phyloP scores from a whole-genome alignment of 2,113 vertebrate genomes.

The Meriones unguiculatus region DNA sequence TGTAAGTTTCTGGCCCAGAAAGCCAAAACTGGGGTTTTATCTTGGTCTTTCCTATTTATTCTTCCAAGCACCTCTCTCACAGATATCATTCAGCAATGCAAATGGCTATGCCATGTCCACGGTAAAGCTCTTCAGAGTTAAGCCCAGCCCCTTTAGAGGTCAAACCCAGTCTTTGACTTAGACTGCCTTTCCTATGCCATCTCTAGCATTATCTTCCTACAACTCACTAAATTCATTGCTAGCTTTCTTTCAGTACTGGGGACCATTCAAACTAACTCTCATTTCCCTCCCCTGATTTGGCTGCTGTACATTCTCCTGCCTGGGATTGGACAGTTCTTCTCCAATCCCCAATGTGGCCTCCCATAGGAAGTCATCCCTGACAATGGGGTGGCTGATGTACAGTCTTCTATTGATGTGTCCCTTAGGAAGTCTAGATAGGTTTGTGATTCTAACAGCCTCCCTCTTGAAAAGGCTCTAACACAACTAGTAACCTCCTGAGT shows the following conservation, averaged over 20 bases:
- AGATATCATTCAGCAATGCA: background rate
- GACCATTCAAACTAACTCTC: background rate
- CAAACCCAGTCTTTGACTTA: background rate
- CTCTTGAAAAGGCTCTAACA: slow-evolving; percentile 60
- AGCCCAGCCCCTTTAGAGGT: background rate
- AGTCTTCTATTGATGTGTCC: background rate
- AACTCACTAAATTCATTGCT: background rate
- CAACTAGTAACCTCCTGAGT: slow-evolving; percentile 66
- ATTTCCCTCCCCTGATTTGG: background rate
- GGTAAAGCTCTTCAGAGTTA: background rate
- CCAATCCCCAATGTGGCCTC: background rate
- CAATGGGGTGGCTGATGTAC: background rate
- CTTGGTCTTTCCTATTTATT: background rate
- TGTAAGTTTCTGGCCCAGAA: background rate
- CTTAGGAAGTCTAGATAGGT: slow-evolving; percentile 33
- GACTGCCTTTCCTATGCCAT: background rate
- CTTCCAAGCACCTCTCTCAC: background rate
- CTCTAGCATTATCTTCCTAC: background rate
- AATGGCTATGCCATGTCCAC: background rate
- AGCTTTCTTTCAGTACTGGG: background rate
- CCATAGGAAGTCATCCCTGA: background rate
- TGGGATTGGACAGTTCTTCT: background rate
- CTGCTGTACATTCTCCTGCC: background rate
- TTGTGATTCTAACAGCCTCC: slow-evolving; percentile 26
- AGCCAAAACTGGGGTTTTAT: background rate